Evolutionary conservation across 2,888 invertebrate genomes (phyloP).

Genomic region (Oligia strigilis): DNA sequence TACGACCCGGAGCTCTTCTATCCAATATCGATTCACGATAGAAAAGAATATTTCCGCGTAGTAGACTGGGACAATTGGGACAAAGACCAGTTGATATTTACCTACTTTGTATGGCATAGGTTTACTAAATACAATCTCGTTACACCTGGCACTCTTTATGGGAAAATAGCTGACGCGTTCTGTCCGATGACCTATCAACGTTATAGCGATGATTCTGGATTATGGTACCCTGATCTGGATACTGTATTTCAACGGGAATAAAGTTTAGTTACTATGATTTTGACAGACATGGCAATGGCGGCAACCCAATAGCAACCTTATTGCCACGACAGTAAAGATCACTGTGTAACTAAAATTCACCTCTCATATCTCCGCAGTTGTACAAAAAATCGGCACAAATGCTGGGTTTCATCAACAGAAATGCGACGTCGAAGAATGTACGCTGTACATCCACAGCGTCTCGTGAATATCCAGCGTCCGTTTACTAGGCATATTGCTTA

Average conservation of each 20-base stretch:
- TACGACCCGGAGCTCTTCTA: constrained; percentile 43
- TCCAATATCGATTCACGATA: constrained; percentile 46
- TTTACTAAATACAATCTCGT: constrained; percentile 36
- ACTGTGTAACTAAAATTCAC: not conserved
- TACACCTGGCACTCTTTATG: constrained; percentile 30
- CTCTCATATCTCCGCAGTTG: too few species aligned
- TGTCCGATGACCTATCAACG: constrained; percentile 29
- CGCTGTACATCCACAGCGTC: too few species aligned
- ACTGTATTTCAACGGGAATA: not conserved
- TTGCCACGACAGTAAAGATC: too few species aligned
- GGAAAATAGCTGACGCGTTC: constrained; percentile 19
- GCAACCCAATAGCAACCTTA: too few species aligned
- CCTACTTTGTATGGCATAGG: constrained; percentile 33
- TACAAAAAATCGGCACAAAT: too few species aligned
- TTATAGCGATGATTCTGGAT: not conserved
- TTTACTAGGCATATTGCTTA: too few species aligned
- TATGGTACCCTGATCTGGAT: constrained; percentile 28
- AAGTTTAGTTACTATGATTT: not conserved
- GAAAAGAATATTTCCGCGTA: constrained; percentile 33
- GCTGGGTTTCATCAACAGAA: too few species aligned
- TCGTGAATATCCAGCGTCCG: too few species aligned
- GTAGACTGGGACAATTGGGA: constrained; percentile 1
- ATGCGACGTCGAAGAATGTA: too few species aligned
- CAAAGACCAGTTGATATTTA: constrained; percentile 16
- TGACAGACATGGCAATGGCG: too few species aligned